Conservation (phyloP, 23 tunicate species). For the Ciona savignyi region DNA sequence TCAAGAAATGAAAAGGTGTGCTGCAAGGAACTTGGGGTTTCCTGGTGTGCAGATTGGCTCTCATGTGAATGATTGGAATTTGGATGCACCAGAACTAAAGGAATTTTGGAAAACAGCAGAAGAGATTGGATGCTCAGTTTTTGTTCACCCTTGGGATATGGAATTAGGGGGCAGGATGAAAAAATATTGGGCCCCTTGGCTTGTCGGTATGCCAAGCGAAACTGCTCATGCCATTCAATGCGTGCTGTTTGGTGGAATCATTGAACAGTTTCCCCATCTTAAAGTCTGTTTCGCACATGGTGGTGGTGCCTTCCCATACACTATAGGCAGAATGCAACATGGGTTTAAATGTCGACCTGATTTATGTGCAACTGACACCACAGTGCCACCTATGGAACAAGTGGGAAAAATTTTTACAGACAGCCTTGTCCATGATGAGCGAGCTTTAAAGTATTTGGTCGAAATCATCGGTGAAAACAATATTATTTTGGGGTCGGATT, state of each 20-base stretch:
- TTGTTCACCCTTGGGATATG: slow-evolving; percentile 99
- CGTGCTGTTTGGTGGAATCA: slow-evolving; percentile 77
- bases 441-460: slow-evolving; percentile 42
- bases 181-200: slow-evolving; percentile 90
- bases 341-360: slow-evolving; percentile 83
- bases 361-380: slow-evolving; percentile 77
- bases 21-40: slow-evolving; percentile 44
- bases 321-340: slow-evolving; percentile 72
- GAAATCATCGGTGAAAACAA: slow-evolving; percentile 64
- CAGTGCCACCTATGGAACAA: slow-evolving; percentile 44
- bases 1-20: slow-evolving; percentile 73
- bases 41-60: slow-evolving; percentile 89
- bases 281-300: slow-evolving; percentile 95
- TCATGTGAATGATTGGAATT: slow-evolving; percentile 87
- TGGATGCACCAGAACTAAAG: slow-evolving; percentile 52
- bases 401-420: slow-evolving; percentile 77
- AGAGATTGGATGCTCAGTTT: slow-evolving; percentile 53
- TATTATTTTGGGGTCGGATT: slow-evolving; percentile 55
- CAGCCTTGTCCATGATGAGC: slow-evolving; percentile 65
- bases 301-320: slow-evolving; percentile 86
- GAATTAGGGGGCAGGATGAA: slow-evolving; percentile 69
- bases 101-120: slow-evolving; percentile 81
- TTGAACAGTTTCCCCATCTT: slow-evolving; percentile 65
- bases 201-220: slow-evolving; percentile 90
- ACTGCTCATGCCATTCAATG: slow-evolving; percentile 85